Percentiles rank a stretch among this genome's conserved stretches.
These are phyloP conservation scores for Dynastes tityus DNA, from an alignment of 2,888 invertebrate genomes.

Conservation along the genomic window DNA sequence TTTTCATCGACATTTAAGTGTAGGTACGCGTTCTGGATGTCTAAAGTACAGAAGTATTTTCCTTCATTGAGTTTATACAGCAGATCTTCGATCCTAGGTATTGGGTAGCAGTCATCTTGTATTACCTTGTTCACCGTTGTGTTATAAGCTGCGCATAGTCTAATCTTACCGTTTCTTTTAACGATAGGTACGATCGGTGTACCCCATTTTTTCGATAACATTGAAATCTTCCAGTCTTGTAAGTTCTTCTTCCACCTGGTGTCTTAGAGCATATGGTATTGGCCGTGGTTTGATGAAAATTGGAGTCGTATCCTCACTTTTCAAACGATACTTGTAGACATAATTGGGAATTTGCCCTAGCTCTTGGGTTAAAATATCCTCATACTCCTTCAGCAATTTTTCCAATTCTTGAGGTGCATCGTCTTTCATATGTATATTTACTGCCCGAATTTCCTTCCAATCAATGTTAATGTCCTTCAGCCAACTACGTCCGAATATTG, in stretches of 20 bases:
- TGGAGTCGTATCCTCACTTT: not conserved
- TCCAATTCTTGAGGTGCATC: not conserved
- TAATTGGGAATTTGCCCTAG: constrained; percentile 25
- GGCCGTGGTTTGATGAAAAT: constrained; percentile 17
- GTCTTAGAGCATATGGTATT: not conserved
- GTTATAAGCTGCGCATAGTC: constrained; percentile 43
- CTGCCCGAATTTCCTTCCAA: not conserved
- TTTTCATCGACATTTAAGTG: constrained; percentile 54
- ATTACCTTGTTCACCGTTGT: constrained; percentile 60
- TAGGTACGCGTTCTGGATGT: constrained; percentile 55
- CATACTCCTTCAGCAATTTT: constrained; percentile 2
- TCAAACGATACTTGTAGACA: not conserved
- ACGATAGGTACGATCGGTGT: constrained; percentile 49
- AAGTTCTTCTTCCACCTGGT: constrained; percentile 11
- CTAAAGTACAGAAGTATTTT: constrained; percentile 54
- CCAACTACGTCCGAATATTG: constrained; percentile 8
- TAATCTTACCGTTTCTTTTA: constrained; percentile 11
- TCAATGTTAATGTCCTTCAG: constrained; percentile 1
- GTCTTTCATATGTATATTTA: not conserved
- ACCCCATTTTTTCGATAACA: constrained; percentile 34
- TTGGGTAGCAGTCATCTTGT: constrained; percentile 60
- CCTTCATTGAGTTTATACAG: constrained; percentile 53
- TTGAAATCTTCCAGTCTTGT: not conserved
- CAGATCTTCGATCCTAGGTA: constrained; percentile 55
- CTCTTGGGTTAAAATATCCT: constrained; percentile 16